Evolutionary conservation across 2,113 vertebrate species (phyloP).

Genomic region (Tetrax tetrax): DNA sequence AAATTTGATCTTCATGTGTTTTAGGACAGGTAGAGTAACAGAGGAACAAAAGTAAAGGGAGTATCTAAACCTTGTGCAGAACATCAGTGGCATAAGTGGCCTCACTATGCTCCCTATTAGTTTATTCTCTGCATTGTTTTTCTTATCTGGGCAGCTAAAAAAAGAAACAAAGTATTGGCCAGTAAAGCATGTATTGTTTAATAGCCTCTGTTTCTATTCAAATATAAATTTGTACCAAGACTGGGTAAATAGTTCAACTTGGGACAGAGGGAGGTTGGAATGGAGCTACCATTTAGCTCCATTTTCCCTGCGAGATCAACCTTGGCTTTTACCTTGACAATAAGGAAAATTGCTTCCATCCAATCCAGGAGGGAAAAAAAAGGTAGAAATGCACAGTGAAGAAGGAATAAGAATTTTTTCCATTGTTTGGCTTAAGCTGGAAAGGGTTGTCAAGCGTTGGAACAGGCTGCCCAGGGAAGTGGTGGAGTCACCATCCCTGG

Average conservation of each 20-base stretch:
- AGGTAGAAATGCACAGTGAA: neutral
- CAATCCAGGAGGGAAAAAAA: neutral
- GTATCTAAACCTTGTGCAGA: neutral
- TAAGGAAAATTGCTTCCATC: neutral
- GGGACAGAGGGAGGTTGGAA: neutral
- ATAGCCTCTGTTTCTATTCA: neutral
- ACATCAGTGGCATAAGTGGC: neutral
- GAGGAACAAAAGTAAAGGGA: neutral
- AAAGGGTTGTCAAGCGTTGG: too few relatives aligned
- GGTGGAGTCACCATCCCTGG: neutral
- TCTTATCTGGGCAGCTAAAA: conserved; percentile 19
- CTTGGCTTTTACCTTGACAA: neutral
- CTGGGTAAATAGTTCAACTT: neutral
- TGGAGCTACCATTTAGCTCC: neutral
- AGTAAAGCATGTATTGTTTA: neutral
- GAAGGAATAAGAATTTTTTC: neutral
- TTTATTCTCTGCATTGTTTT: conserved; percentile 8
- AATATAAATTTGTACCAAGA: neutral
- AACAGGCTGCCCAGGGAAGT: neutral
- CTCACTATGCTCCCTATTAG: neutral
- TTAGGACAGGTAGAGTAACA: neutral
- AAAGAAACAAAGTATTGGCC: neutral
- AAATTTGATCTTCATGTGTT: neutral
- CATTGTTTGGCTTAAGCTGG: too few relatives aligned
- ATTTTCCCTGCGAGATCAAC: neutral